Evolutionary conservation across 2,888 invertebrate species (phyloP), one percentile per base, ranked within the genome.

Genomic region (Saturnia pavonia): DNA sequence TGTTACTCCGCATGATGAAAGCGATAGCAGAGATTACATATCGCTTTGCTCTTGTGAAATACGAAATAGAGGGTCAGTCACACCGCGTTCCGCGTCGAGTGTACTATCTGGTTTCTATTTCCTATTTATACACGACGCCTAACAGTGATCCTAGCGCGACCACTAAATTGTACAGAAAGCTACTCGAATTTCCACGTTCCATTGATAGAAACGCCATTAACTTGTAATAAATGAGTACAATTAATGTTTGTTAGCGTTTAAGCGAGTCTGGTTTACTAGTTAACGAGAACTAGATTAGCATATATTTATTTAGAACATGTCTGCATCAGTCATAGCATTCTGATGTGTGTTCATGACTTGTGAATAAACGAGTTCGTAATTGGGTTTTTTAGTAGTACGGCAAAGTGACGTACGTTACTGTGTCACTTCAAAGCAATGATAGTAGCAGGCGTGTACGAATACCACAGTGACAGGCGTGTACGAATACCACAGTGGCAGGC

Each of bases 131-230:
- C 65, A 4, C 7, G n/a, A 65, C 65, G 9, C 65, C n/a, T 65
- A 65, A 40, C 65, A 16, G 34, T 40, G 19, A 40, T 65, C 40
- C 40, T n/a, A 11, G 9, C 9, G 40, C 9, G 40, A 65, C 65
- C 67, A 70, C 67, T 70, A 67, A 70, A 70, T 67, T 54, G 66
- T 54, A 54, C 8, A 51, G 70, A 67, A 70, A 70, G 70, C 51
- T 51, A 70, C 54, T 51, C 51, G n/a, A 63, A 65, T 69, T 60
- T 45, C 60, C 69, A n/a, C 40, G 43, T 45, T 70, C 51, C 70
- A 70, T 70, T 66, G 51, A 70, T 66, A 70, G 66, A 66, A 71
- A 57, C 27, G 67, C 65, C n/a, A 34, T 69, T 51, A 70, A 70
- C 42, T 54, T 42, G 54, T 42, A 51, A 66, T 70, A 42, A 66